These are phyloP conservation scores for Popillia japonica DNA, from an alignment of 1,140 invertebrate genomes.

Conservation along the genomic window DNA sequence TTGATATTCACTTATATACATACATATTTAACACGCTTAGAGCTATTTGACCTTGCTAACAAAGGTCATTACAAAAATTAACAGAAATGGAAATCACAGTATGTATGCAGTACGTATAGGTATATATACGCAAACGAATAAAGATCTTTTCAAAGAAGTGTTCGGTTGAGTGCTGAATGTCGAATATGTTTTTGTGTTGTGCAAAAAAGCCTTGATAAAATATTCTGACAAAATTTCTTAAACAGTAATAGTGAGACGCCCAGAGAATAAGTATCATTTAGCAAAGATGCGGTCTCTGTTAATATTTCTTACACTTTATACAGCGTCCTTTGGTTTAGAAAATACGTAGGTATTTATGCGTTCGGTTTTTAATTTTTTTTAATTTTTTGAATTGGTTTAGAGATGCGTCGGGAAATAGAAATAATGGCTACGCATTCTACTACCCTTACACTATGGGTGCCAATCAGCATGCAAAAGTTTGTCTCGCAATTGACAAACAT, in stretches of 20 bases:
- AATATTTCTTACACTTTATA: neutral
- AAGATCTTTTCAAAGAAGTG: neutral
- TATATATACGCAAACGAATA: neutral
- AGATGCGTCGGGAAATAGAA: neutral
- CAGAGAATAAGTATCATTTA: neutral
- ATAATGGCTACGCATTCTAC: slow-evolving; percentile 17
- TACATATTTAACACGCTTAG: neutral
- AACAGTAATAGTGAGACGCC: neutral
- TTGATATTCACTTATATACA: neutral
- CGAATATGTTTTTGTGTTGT: neutral
- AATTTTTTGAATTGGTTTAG: neutral
- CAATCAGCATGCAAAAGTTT: neutral
- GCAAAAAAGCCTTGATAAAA: neutral
- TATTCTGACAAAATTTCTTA: neutral
- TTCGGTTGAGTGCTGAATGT: neutral
- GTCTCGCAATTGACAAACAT: neutral
- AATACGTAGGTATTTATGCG: neutral
- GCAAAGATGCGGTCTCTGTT: neutral
- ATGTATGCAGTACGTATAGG: neutral
- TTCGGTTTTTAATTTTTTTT: neutral
- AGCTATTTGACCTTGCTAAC: neutral
- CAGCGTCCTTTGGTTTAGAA: neutral
- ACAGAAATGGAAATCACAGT: slow-evolving; percentile 12
- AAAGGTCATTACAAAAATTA: neutral
- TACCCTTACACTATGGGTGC: neutral